phyloP scores from a whole-genome alignment of 2,797 vertebrate species.

The Sebastes jordani region DNA sequence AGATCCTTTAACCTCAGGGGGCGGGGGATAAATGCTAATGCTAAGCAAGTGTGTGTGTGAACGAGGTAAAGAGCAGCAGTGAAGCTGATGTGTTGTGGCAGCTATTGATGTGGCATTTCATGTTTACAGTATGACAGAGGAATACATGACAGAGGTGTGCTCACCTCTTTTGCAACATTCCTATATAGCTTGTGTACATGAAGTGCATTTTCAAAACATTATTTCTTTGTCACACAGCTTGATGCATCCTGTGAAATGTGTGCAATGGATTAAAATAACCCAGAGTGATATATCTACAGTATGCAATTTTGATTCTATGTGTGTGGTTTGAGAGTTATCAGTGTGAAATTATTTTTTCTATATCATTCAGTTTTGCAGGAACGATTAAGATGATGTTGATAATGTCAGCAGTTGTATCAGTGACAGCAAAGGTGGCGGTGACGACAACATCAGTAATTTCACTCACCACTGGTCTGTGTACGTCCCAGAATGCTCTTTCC shows the following conservation, averaged over 20 bases:
- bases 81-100: conserved; percentile 68
- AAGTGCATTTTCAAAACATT: conserved; percentile 9
- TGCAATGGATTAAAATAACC: conserved; percentile 14
- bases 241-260: conserved; percentile 1
- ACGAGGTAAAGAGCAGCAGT: conserved; percentile 55
- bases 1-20: conserved; percentile 43
- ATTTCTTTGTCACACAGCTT: conserved; percentile 11
- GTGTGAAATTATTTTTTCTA: background rate
- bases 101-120: conserved; percentile 71
- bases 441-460: conserved; percentile 28
- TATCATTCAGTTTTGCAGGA: background rate
- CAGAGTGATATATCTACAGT: background rate
- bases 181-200: background rate
- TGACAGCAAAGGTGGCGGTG: conserved; percentile 4
- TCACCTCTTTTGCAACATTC: conserved; percentile 13
- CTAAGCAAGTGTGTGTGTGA: conserved; percentile 45
- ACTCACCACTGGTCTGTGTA: conserved; percentile 97
- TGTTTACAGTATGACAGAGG: conserved; percentile 18
- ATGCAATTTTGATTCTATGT: background rate
- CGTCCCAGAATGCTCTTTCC: conserved; percentile 97
- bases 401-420: background rate
- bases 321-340: conserved; percentile 12
- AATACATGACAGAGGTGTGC: conserved; percentile 5
- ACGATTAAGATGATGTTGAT: conserved; percentile 10
- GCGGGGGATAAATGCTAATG: conserved; percentile 60